Conservation (phyloP, 2,888 invertebrate species). For the Microplitis manilae region DNA sequence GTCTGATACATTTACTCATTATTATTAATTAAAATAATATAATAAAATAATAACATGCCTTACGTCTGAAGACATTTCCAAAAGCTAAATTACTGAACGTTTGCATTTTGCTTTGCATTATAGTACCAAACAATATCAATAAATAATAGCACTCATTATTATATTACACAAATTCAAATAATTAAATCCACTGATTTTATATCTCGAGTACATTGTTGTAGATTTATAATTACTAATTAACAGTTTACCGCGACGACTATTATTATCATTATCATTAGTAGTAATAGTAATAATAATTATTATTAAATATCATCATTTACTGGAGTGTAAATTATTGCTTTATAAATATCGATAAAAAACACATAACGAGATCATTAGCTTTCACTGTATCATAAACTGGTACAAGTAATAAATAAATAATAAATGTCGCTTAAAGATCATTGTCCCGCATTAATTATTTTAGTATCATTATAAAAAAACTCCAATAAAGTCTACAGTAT, state of each 20-base stretch:
- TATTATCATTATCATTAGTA: neutral
- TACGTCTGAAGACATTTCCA: constrained; percentile 66
- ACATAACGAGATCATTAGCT: neutral
- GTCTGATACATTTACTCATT: constrained; percentile 2
- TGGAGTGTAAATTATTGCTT: neutral
- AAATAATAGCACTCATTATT: neutral
- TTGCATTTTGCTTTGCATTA: constrained; percentile 61
- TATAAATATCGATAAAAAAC: neutral
- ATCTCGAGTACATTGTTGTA: constrained; percentile 21
- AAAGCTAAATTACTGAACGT: constrained; percentile 65
- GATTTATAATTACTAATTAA: constrained; percentile 23
- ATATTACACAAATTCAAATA: constrained; percentile 8
- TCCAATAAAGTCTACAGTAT: neutral
- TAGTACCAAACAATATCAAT: neutral
- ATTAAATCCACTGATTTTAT: constrained; percentile 8
- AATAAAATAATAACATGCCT: constrained; percentile 58
- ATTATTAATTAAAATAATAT: neutral
- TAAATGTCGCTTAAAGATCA: neutral
- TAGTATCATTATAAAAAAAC: neutral
- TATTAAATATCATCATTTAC: neutral
- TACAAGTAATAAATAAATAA: neutral
- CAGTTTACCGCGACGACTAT: constrained; percentile 5
- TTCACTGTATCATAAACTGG: neutral
- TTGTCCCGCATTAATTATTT: neutral
- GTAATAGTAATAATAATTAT: neutral